Conservation (phyloP, 2,113 vertebrate species). For the Propithecus coquereli region DNA sequence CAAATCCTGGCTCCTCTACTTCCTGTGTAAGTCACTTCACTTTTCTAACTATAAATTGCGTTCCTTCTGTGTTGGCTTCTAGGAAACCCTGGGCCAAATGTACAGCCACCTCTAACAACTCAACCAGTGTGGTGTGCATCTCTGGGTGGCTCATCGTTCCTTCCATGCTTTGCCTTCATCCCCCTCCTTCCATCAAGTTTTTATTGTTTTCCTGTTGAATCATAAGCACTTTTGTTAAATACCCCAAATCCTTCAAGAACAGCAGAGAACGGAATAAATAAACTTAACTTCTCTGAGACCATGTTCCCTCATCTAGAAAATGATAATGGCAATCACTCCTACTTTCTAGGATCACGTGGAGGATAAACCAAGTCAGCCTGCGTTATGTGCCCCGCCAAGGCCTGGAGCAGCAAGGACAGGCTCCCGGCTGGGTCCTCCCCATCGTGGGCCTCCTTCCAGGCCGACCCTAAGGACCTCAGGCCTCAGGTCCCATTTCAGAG, state of each 20-base stretch:
- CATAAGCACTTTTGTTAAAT: conserved; percentile 30
- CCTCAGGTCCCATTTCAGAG: neutral
- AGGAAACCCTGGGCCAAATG: neutral
- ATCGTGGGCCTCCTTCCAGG: neutral
- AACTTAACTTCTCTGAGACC: neutral
- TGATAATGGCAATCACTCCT: neutral
- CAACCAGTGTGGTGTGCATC: neutral
- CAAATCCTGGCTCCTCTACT: neutral
- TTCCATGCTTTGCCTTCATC: neutral
- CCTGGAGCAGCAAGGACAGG: neutral
- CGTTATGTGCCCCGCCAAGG: fast-evolving
- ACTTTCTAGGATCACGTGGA: neutral
- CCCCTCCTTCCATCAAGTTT: neutral
- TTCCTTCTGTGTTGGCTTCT: neutral
- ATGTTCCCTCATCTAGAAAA: neutral
- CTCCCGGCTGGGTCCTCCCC: fast-evolving
- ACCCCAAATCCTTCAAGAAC: conserved; percentile 27
- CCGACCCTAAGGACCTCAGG: neutral
- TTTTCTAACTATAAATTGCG: neutral
- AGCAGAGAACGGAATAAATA: neutral
- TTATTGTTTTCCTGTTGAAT: conserved; percentile 16
- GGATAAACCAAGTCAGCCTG: no score
- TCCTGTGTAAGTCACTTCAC: neutral
- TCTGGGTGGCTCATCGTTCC: neutral
- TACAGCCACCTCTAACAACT: neutral